Base-by-base conservation (phyloP, 2,797 vertebrate species). In the Crenuchus spilurus region DNA sequence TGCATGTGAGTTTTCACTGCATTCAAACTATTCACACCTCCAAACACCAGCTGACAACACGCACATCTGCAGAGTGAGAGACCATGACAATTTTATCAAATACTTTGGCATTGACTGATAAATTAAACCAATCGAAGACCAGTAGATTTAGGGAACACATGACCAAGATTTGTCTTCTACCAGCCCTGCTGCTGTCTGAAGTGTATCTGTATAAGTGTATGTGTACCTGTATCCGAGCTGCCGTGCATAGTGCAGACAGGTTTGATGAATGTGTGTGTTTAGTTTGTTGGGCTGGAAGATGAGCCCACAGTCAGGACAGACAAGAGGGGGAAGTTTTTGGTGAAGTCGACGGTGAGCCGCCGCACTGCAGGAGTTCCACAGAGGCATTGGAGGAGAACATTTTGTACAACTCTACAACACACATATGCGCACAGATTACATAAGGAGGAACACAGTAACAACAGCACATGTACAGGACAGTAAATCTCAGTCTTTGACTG, bases 1-100 rank as follows among this genome's bases (percentile, higher is more conserved):
- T 99, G 97, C 87, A 99, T 98, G 89, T 99, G 97, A 39, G 94
- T 94, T 77, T 99, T 99, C 74, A 99, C 96, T 0, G 97, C 97
- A 80, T 95, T 98, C 42, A 96, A 89, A 0, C 97, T 96, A 82
- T 95, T 98, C 44, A 96, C 89, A 0, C 97, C 96, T 0, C 97
- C 97, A 0, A 98, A 99, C 63, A 99, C 96, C 81, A 99, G 94
- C 0, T 96, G 90, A 42, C 97, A 99, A 83, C 96, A 98, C 67
- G 95, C 94, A 69, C 97, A 99, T 90, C 97, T 99, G 1, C 0
- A 37, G 33, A 28, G 10, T 24, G 14, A 64, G 4, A 20, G 14
- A 20, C n/a, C n/a, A n/a, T n/a, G n/a, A n/a, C n/a, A n/a, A n/a
- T n/a, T n/a, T n/a, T n/a, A n/a, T n/a, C n/a, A n/a, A n/a, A n/a